Percentiles rank a stretch among this genome's conserved stretches.
These are phyloP conservation scores for Drosophila ezoana DNA, from an alignment of 2,888 invertebrate species.

Conservation along the genomic window DNA sequence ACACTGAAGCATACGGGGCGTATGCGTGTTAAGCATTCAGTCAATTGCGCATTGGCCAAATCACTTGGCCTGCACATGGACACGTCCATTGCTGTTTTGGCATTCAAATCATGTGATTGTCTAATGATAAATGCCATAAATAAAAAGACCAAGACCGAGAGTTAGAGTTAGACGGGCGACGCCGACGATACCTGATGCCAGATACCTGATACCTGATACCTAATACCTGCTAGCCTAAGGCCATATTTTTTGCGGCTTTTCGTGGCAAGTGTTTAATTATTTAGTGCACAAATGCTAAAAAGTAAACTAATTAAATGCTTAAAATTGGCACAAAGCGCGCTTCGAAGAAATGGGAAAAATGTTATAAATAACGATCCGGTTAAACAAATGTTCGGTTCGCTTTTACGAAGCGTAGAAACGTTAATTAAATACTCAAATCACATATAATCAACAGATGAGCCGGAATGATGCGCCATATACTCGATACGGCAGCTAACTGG, in stretches of 20 bases:
- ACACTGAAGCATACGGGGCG: constrained; percentile 17
- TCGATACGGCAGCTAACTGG: constrained; percentile 10
- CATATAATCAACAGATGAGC: constrained; percentile 28
- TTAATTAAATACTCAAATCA: constrained; percentile 45
- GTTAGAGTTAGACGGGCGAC: constrained; percentile 2
- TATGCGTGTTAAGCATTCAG: constrained; percentile 37
- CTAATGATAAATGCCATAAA: constrained; percentile 66
- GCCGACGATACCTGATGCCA: constrained; percentile 10
- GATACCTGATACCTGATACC: constrained; percentile 7
- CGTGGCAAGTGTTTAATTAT: constrained; percentile 43
- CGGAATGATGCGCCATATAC: constrained; percentile 15
- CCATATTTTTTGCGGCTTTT: constrained; percentile 16
- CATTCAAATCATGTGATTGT: constrained; percentile 65
- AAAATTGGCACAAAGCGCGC: constrained; percentile 30
- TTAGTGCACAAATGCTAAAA: constrained; percentile 62
- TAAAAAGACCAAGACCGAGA: constrained; percentile 44
- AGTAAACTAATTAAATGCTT: constrained; percentile 39
- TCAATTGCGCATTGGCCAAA: constrained; percentile 37
- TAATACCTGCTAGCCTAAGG: constrained; percentile 22
- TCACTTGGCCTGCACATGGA: constrained; percentile 44
- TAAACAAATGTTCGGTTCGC: constrained; percentile 11
- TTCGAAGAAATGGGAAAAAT: constrained; percentile 17
- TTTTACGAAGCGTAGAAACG: constrained; percentile 15
- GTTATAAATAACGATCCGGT: constrained; percentile 21
- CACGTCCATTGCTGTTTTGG: constrained; percentile 49